Percentiles rank a stretch among this genome's conserved stretches.
These are phyloP conservation scores for Sphecodes monilicornis DNA, from an alignment of 2,888 invertebrate species.

Conservation along the genomic window DNA sequence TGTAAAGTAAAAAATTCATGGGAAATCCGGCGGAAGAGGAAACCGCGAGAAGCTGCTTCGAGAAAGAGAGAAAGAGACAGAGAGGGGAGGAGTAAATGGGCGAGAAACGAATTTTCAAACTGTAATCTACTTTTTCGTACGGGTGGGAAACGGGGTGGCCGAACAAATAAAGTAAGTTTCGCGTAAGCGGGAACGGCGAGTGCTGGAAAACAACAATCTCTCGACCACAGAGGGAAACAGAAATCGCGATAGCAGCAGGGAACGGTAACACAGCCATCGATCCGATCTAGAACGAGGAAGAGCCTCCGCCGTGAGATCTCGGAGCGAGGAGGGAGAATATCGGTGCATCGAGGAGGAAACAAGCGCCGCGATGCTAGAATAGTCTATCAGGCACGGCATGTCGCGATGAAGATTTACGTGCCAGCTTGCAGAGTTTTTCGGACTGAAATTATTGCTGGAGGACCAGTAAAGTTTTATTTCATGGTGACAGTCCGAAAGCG, in stretches of 20 bases:
- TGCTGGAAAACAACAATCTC: neutral
- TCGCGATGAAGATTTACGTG: neutral
- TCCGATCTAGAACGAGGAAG: slow-evolving; percentile 21
- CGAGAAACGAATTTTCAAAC: neutral
- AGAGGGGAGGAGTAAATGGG: neutral
- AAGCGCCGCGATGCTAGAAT: neutral
- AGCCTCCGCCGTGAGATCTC: neutral
- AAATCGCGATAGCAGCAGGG: slow-evolving; percentile 10
- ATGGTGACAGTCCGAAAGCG: neutral
- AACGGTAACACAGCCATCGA: slow-evolving; percentile 25
- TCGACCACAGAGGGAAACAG: slow-evolving; percentile 13
- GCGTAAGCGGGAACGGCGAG: neutral
- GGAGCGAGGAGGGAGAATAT: neutral
- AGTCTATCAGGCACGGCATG: neutral
- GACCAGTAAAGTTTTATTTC: neutral
- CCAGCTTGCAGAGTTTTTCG: neutral
- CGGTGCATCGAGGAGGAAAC: neutral
- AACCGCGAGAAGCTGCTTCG: neutral
- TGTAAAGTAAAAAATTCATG: neutral
- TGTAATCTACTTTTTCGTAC: neutral
- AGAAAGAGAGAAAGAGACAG: neutral
- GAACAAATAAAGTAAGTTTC: neutral
- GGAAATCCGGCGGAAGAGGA: neutral
- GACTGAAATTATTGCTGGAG: neutral
- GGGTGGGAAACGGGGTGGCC: neutral